Conservation (phyloP, 2,113 vertebrate genomes). For the Solea solea region DNA sequence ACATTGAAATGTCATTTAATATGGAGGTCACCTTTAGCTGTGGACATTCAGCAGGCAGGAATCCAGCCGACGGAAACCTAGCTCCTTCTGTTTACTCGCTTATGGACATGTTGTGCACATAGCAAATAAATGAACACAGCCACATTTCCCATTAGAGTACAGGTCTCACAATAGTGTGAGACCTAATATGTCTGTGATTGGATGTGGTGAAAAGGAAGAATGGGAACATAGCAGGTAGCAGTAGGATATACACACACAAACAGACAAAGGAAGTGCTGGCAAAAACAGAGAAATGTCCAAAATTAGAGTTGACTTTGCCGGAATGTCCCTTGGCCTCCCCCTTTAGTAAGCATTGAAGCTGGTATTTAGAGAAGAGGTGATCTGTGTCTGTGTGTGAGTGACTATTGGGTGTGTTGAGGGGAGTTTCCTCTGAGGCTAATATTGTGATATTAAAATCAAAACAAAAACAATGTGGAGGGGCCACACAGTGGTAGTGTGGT, state of each 20-base stretch:
- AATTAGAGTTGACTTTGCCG: constrained; percentile 65
- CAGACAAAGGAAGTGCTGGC: constrained; percentile 20
- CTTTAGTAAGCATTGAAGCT: constrained; percentile 27
- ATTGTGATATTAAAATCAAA: constrained; percentile 7
- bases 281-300: constrained; percentile 49
- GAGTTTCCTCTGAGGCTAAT: constrained; percentile 4
- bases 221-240: not conserved
- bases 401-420: constrained; percentile 7
- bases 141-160: constrained; percentile 10
- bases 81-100: not conserved
- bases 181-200: constrained; percentile 4
- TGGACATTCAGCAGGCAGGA: not conserved
- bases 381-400: constrained; percentile 13
- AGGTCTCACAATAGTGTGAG: constrained; percentile 16
- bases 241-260: not conserved
- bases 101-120: not conserved
- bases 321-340: constrained; percentile 56
- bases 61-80: not conserved
- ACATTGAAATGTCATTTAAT: too few species aligned
- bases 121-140: constrained; percentile 4
- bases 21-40: not conserved
- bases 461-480: not conserved
- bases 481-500: too few species aligned
- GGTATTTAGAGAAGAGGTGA: constrained; percentile 42
- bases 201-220: constrained; percentile 1